Evolutionary conservation across 2,888 invertebrate species (phyloP), one percentile per base, ranked within the genome.

Genomic region (Torymus texanus): DNA sequence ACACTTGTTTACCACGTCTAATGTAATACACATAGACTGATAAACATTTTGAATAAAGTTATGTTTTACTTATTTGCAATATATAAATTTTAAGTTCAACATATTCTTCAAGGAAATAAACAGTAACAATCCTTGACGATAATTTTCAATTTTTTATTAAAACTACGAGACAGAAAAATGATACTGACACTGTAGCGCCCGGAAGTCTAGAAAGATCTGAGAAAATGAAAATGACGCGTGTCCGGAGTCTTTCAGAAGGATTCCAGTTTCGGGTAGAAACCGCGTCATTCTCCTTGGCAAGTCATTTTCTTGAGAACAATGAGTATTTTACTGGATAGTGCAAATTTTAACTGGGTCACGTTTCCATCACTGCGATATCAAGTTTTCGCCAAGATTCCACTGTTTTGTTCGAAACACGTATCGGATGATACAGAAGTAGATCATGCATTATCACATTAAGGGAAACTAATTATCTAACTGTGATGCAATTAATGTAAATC

Each of bases 241-340:
- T 21, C 21, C 18, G 56, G 68, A 41, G 68, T 16, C 12, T 68
- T 51, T 56, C 53, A 24, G 58, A 18, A 63, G 50, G 56, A 73
- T 29, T 51, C 66, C 18, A 24, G 58, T 75, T 75, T 75, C 55
- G 29, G 75, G 73, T 53, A 75, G 55, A 66, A 59, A 41, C 59
- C 29, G 16, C 66, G 75, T 75, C 66, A 75, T 58, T 67, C 62
- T 29, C 62, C 76, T 76, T 62, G 68, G 61, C 62, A 61, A 67
- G 29, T 67, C 21, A 75, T 75, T 68, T 41, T 53, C 61, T 29
- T 62, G 29, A 61, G 67, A 61, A 68, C 55, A 67, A 61, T 75
- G 41, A 68, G 41, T 59, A 71, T 18, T 75, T 21, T 50, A 75
- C 16, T 75, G 29, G 66, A 59, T 24, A 50, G 51, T 51, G 66